Evolutionary conservation across 1,140 invertebrate genomes (phyloP).

Genomic region (Steinernema khuongi): DNA sequence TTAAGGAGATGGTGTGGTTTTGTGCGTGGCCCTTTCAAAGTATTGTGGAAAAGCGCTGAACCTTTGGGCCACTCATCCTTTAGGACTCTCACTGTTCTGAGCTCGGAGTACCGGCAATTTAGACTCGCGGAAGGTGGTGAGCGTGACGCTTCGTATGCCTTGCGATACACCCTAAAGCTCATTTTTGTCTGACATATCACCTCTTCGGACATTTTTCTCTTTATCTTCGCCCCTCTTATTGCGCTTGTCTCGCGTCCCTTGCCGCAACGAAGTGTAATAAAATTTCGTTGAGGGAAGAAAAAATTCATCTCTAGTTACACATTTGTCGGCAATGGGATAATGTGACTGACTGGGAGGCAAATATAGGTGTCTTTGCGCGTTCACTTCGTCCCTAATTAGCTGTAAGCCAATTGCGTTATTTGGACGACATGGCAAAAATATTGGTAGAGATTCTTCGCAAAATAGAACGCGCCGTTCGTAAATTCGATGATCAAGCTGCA

Average conservation of each 20-base stretch:
- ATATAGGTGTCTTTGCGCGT: not conserved
- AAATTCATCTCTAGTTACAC: slow-evolving; percentile 17
- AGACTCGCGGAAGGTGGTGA: too few species aligned
- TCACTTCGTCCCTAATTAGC: not conserved
- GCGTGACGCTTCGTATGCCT: too few species aligned
- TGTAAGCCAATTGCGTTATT: not conserved
- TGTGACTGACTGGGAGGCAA: not conserved
- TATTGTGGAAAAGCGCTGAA: too few species aligned
- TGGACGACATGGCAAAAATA: too few species aligned
- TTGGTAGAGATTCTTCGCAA: too few species aligned
- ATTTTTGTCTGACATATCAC: not conserved
- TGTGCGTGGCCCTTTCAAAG: too few species aligned
- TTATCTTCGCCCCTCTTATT: not conserved
- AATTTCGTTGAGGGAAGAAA: slow-evolving; percentile 13
- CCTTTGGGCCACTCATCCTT: too few species aligned
- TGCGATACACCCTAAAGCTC: not conserved
- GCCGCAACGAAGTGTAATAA: slow-evolving; percentile 10
- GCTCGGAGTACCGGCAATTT: too few species aligned
- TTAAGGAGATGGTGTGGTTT: too few species aligned
- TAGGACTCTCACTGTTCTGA: too few species aligned
- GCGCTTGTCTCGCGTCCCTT: not conserved
- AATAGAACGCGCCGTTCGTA: too few species aligned
- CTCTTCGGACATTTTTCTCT: not conserved
- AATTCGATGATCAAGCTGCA: too few species aligned
- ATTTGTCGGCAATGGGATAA: slow-evolving; percentile 16